Evolutionary conservation across 2,113 vertebrate species (phyloP).

Genomic region (Rafetus swinhoei): DNA sequence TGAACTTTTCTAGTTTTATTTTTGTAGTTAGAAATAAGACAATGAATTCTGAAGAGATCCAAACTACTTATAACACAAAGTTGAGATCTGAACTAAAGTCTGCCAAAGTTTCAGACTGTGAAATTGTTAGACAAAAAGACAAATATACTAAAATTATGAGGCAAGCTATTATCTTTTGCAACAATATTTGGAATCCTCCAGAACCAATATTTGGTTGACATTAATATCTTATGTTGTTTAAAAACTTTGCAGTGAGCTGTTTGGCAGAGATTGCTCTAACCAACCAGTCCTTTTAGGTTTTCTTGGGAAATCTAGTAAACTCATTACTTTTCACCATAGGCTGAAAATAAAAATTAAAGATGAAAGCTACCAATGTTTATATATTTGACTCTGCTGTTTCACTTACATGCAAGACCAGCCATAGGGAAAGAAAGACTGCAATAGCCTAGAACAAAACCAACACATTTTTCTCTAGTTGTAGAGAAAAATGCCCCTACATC

Average conservation of each 20-base stretch:
- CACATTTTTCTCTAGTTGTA: not conserved
- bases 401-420: not conserved
- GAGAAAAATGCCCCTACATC: no score
- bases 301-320: conserved; percentile 1
- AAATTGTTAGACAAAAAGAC: not conserved
- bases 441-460: not conserved
- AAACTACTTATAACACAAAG: not conserved
- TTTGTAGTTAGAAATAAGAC: not conserved
- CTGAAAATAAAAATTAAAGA: conserved; percentile 19
- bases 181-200: conserved; percentile 13
- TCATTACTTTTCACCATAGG: not conserved
- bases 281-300: not conserved
- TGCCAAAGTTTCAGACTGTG: conserved; percentile 5
- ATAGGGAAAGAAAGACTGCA: not conserved
- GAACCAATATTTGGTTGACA: not conserved
- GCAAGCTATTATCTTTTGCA: conserved; percentile 28
- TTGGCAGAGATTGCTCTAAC: not conserved
- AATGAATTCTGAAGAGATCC: not conserved
- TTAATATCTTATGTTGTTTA: not conserved
- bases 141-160: conserved; percentile 2
- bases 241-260: not conserved
- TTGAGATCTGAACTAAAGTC: not conserved
- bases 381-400: not conserved
- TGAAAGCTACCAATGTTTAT: not conserved
- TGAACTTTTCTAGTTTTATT: not conserved